Base-by-base conservation (phyloP, 2,113 vertebrate species). In the Bufo gargarizans region DNA sequence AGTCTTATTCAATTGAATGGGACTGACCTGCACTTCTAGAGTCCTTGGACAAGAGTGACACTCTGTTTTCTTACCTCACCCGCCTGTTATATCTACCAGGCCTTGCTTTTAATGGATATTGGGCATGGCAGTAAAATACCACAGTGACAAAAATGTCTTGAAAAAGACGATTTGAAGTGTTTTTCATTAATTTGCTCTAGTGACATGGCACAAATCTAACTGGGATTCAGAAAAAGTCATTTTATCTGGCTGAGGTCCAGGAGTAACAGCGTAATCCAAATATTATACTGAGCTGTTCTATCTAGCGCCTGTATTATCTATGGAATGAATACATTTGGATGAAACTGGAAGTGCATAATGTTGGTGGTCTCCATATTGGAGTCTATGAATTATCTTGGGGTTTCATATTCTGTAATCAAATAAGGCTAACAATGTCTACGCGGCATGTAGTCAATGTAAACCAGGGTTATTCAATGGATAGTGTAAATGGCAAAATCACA, bases 251-350 rank as follows among this genome's bases (percentile, higher is more conserved):
- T 11, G 53, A 33, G 47, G 20, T 78, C 49, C 77, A 55, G 53
- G 49, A 81, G 58, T 9, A 81, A 45, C 55, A 63, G 56, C 20
- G 56, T 9, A 80, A 80, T 43, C 43, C 63, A 81, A 81, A 81
- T 81, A 81, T 81, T 81, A 81, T 59, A 47, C 56, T 59, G 45
- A 45, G 4, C 56, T 77, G 17, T 9, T 55, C 14, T 77, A 77
- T 77, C 76, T 77, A 77, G 76, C 67, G 67, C 74, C 14, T 77
- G 45, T 33, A 16, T 80, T 80, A 80, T 80, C 78, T 80, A 59
- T 19, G 22, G 78, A 80, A 80, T 59, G 78, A 45, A 58, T 59
- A 58, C 33, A 80, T 33, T 58, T 59, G 43, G 14, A 80, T 59
- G 56, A 19, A 80, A 43, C 43, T 71, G 67, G 22, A 43, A 45